Conservation (phyloP, 2,888 invertebrate species). For the Drosophila anomalata region DNA sequence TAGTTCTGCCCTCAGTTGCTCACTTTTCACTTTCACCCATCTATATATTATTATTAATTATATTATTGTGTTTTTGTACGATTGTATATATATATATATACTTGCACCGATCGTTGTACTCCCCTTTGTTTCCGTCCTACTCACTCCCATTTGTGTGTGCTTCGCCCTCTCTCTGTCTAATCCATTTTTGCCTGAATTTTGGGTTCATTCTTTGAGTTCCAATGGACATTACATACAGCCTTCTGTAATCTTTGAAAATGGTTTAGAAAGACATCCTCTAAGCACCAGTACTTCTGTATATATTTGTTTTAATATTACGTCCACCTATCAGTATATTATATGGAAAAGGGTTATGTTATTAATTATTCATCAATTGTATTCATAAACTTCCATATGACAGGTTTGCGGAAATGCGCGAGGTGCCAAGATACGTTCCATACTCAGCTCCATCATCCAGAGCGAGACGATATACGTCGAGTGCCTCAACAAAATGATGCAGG, state of each 20-base stretch:
- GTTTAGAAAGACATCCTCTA: constrained; percentile 5
- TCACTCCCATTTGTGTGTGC: constrained; percentile 9
- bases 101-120: constrained; percentile 1
- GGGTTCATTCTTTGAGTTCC: background rate
- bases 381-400: constrained; percentile 53
- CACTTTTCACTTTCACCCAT: background rate
- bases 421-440: constrained; percentile 94
- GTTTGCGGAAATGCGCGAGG: constrained; percentile 88
- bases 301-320: constrained; percentile 2
- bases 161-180: constrained; percentile 15
- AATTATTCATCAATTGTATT: constrained; percentile 13
- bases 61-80: background rate
- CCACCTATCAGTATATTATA: background rate
- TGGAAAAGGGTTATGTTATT: no score
- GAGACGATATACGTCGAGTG: constrained; percentile 96
- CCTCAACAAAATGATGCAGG: constrained; percentile 94
- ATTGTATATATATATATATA: constrained; percentile 4
- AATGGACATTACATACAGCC: no score
- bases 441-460: constrained; percentile 95
- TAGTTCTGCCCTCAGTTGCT: constrained; percentile 4
- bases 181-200: constrained; percentile 14
- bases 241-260: background rate
- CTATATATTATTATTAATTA: background rate
- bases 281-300: constrained; percentile 38
- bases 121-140: background rate